Evolutionary conservation across 1,140 invertebrate species (phyloP).

Genomic region (Goniozus legneri): DNA sequence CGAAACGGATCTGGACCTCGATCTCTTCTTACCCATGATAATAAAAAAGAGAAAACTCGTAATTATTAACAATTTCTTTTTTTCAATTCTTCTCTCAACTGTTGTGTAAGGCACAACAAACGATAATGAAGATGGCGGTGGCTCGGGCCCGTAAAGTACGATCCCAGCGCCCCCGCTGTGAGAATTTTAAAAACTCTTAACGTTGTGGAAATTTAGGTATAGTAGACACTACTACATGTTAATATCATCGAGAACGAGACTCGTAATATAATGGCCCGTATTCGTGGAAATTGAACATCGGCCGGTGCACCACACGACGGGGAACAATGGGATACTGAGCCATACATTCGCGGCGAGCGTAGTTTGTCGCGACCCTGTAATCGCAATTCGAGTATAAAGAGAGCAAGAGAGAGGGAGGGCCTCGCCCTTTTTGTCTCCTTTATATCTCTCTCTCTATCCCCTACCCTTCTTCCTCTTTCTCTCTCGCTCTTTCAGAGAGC

Average conservation of each 20-base stretch:
- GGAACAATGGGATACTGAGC: too few species aligned
- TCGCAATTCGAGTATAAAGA: too few species aligned
- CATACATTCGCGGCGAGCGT: too few species aligned
- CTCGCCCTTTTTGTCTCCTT: too few species aligned
- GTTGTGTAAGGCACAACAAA: neutral
- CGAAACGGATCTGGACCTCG: neutral
- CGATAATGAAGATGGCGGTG: neutral
- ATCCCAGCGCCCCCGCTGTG: neutral
- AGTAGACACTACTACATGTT: too few species aligned
- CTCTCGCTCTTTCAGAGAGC: neutral
- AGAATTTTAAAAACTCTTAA: conserved; percentile 2
- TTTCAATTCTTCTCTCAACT: neutral
- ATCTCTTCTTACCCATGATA: neutral
- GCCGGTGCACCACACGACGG: too few species aligned
- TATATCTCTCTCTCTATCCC: neutral
- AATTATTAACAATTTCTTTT: neutral
- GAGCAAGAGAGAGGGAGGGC: too few species aligned
- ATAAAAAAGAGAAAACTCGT: too few species aligned
- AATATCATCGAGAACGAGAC: too few species aligned
- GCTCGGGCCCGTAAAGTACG: neutral
- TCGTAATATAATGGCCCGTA: too few species aligned
- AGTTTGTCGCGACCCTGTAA: too few species aligned
- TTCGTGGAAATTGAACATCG: too few species aligned
- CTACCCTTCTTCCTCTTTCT: neutral
- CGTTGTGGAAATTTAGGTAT: neutral